Conservation (phyloP, 2,797 vertebrate genomes). For the Aulostomus chinensis region DNA sequence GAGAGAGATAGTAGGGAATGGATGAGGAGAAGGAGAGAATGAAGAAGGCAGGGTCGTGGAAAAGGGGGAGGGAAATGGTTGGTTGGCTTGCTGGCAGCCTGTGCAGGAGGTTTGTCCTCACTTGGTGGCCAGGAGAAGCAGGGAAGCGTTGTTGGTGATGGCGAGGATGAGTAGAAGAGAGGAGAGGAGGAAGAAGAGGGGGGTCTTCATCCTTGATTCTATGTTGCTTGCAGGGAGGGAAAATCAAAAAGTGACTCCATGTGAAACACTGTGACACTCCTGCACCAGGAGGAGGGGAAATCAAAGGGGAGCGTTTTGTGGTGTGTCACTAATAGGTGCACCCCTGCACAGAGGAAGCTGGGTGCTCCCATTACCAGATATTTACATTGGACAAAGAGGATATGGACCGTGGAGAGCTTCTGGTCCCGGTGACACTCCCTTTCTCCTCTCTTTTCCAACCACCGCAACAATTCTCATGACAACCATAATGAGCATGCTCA, state of each 20-base stretch:
- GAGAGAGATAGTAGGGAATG: no score
- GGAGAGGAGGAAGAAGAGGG: neutral
- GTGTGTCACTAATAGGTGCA: slow-evolving; percentile 43
- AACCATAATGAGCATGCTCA: slow-evolving; percentile 84
- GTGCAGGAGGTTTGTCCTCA: slow-evolving; percentile 27
- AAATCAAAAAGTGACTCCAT: slow-evolving; percentile 63
- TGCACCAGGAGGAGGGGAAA: slow-evolving; percentile 54
- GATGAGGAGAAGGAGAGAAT: slow-evolving; percentile 7
- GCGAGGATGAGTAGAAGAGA: no score
- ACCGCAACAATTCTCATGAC: slow-evolving; percentile 81
- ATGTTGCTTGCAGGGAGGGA: slow-evolving; percentile 47
- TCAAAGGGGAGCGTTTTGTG: slow-evolving; percentile 72
- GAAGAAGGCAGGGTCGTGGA: slow-evolving; percentile 6
- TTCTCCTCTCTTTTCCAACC: slow-evolving; percentile 57
- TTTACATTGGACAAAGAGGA: slow-evolving; percentile 52
- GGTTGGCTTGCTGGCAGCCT: no score
- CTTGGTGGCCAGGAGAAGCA: slow-evolving; percentile 43
- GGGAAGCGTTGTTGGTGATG: slow-evolving; percentile 23
- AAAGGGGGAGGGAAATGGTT: slow-evolving; percentile 3
- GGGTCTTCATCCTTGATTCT: slow-evolving; percentile 26
- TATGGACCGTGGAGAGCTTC: slow-evolving; percentile 43
- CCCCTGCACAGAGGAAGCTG: slow-evolving; percentile 15
- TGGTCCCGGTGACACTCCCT: slow-evolving; percentile 51
- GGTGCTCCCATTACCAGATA: slow-evolving; percentile 38
- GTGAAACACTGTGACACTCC: slow-evolving; percentile 61